Evolutionary conservation across 1,140 invertebrate genomes (phyloP), one percentile per base, ranked within the genome.

Genomic region (Sweltsa coloradensis): DNA sequence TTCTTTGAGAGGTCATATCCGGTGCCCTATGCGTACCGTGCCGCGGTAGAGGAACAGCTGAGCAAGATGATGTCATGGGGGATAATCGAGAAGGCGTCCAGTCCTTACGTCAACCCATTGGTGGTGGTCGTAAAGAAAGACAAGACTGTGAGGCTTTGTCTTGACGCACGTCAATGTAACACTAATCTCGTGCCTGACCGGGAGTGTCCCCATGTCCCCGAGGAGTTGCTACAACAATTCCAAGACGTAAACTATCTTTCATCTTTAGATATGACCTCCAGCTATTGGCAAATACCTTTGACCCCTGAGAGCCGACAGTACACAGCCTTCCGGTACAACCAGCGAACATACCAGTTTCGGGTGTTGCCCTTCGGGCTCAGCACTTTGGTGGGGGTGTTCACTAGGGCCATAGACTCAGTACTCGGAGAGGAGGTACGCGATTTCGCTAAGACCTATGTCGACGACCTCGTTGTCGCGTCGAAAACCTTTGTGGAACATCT

Each of bases 271-370:
- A 43, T 65, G 24, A 57, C 53, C 13, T 57, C 55, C 34, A 57
- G 55, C 1, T 66, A 66, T 45, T 64, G 63, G 52, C 63, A 64
- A 51, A 57, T 66, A 14, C 54, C 57, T 0, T 44, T 65, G 14
- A 41, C 29, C 9, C 24, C 47, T 23, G 43, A 60, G 2, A 58
- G 56, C 25, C 50, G 47, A 11, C 53, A 58, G 23, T 63, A 58
- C 43, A 64, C 62, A 1, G 57, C 60, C 0, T 66, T 65, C 49
- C 22, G 55, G 2, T 57, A 58, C 49, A 54, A 62, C 39, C 51
- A 53, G 1, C 51, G 53, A 42, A 49, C 52, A n/a, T 64, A 61
- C 47, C 52, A 57, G 0, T 65, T 60, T 45, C 46, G 54, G 29
- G 53, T 55, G 0, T 39, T 66, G 7, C 61, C 60, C 0, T 37